Conservation (phyloP, 2,888 invertebrate species). For the Carabus problematicus region DNA sequence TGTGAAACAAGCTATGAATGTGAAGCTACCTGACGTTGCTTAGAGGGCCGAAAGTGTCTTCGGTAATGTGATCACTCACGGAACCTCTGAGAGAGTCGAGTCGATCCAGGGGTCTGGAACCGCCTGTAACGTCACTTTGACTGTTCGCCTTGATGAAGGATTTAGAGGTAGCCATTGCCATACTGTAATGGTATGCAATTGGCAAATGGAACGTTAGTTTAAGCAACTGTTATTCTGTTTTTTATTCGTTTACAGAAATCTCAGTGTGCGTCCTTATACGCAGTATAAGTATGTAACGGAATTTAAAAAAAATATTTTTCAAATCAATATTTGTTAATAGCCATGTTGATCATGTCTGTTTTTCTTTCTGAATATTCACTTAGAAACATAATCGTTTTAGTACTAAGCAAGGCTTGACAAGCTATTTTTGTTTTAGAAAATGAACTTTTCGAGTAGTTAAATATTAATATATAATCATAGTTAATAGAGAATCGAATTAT, state of each 20-base stretch:
- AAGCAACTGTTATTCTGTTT: not conserved
- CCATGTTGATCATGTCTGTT: not conserved
- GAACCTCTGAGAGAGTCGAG: conserved; percentile 76
- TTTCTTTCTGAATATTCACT: not conserved
- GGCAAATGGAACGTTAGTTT: conserved; percentile 32
- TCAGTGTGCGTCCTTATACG: not conserved
- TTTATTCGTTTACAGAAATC: not conserved
- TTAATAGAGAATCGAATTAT: too few species aligned
- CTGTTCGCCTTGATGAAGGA: conserved; percentile 92
- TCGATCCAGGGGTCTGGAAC: conserved; percentile 69
- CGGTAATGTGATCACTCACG: conserved; percentile 79
- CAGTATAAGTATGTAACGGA: not conserved
- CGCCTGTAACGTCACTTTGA: conserved; percentile 73
- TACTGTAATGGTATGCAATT: conserved; percentile 57
- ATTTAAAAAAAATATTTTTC: too few species aligned
- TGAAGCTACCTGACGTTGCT: conserved; percentile 80
- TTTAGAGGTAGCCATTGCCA: conserved; percentile 80
- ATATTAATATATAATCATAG: not conserved
- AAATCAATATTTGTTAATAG: not conserved
- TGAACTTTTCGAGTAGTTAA: too few species aligned
- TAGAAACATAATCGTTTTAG: too few species aligned
- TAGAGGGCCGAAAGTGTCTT: conserved; percentile 89
- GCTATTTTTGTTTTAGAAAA: too few species aligned
- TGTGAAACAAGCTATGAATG: conserved; percentile 18
- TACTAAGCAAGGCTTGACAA: too few species aligned